These are phyloP conservation scores for Myotis davidii DNA, from an alignment of 2,113 vertebrate genomes.

Conservation along the genomic window DNA sequence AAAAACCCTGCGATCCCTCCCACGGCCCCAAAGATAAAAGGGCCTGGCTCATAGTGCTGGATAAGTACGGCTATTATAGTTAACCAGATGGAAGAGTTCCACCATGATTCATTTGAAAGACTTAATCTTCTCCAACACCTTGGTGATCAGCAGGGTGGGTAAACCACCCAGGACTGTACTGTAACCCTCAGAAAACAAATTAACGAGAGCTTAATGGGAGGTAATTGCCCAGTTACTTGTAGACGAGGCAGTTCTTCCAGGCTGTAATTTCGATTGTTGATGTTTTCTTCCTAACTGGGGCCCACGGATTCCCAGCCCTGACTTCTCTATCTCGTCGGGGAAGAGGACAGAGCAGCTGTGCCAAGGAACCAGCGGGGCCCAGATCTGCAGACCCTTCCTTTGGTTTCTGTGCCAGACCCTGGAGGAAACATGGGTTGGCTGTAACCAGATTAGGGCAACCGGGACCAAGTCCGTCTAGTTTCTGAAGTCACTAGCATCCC, in stretches of 20 bases:
- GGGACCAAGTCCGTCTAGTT: background rate
- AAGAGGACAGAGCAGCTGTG: background rate
- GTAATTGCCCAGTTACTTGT: conserved; percentile 67
- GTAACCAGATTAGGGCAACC: background rate
- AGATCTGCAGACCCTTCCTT: background rate
- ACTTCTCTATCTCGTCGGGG: background rate
- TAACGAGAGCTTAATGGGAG: conserved; percentile 61
- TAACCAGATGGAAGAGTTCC: conserved; percentile 58
- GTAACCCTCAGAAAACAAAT: conserved; percentile 63
- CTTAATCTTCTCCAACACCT: conserved; percentile 59
- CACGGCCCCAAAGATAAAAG: background rate
- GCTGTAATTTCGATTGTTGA: conserved; percentile 62
- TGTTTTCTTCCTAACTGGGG: conserved; percentile 46
- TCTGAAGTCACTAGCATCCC: conserved; percentile 15
- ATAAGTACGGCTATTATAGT: conserved; percentile 5
- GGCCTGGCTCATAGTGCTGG: background rate
- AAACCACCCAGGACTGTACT: background rate
- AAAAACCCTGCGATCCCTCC: background rate
- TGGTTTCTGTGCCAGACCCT: background rate
- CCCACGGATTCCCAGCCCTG: background rate
- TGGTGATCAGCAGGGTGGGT: conserved; percentile 31
- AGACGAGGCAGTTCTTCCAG: conserved; percentile 30
- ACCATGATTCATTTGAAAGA: background rate
- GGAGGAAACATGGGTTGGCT: background rate
- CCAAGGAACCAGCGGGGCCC: too few relatives aligned